Evolutionary conservation across 2,888 invertebrate genomes (phyloP).

Genomic region (Stenodera caucasica): DNA sequence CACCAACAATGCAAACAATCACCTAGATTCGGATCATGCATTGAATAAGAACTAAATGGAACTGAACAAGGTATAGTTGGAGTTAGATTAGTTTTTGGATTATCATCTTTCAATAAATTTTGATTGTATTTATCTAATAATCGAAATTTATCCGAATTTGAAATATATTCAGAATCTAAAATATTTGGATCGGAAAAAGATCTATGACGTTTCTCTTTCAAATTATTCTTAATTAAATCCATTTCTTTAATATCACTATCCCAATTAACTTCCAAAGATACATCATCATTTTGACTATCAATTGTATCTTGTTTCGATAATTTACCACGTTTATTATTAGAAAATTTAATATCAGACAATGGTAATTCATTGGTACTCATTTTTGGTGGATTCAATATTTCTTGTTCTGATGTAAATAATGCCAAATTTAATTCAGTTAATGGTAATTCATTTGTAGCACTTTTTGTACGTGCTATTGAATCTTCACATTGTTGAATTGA

Average conservation of each 20-base stretch:
- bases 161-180: constrained; percentile 43
- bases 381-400: constrained; percentile 32
- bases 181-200: constrained; percentile 55
- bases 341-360: constrained; percentile 47
- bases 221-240: constrained; percentile 22
- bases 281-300: constrained; percentile 42
- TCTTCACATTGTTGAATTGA: constrained; percentile 30
- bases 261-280: constrained; percentile 47
- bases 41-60: constrained; percentile 48
- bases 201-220: constrained; percentile 36
- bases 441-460: constrained; percentile 70
- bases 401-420: constrained; percentile 48
- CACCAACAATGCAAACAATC: constrained; percentile 30
- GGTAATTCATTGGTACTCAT: constrained; percentile 51
- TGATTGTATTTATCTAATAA: constrained; percentile 42
- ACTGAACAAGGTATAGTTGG: constrained; percentile 40
- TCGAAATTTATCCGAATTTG: constrained; percentile 38
- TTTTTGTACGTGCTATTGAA: constrained; percentile 53
- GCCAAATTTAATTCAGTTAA: constrained; percentile 59
- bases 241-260: constrained; percentile 43
- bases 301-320: constrained; percentile 38
- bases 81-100: constrained; percentile 31
- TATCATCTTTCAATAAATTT: constrained; percentile 32
- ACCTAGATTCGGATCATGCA: constrained; percentile 31
- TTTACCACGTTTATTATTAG: constrained; percentile 32